Conservation (phyloP, 2,113 vertebrate species). For the Seriola quinqueradiata region DNA sequence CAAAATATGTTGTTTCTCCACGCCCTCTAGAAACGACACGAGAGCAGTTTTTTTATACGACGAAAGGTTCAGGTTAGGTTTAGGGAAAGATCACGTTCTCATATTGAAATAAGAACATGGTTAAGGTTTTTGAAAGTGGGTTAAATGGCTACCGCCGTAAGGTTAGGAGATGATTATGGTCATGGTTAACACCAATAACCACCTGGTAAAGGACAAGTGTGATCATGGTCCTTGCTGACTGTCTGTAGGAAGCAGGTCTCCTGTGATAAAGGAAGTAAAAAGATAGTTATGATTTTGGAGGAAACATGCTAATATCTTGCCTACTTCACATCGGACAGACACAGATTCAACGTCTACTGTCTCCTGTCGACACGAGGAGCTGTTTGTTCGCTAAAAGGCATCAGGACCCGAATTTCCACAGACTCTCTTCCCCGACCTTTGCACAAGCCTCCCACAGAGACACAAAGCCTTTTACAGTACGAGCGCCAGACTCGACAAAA, state of each 20-base stretch:
- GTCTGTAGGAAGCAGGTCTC: too few relatives aligned
- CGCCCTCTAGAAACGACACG: too few relatives aligned
- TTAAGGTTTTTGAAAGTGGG: too few relatives aligned
- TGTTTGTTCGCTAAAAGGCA: constrained; percentile 41
- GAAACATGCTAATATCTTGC: not conserved
- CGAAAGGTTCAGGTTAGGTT: too few relatives aligned
- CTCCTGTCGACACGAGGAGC: constrained; percentile 15
- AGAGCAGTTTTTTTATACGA: too few relatives aligned
- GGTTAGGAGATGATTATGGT: not conserved
- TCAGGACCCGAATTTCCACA: constrained; percentile 37
- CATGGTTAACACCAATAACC: not conserved
- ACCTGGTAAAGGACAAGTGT: not conserved
- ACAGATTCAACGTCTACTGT: not conserved
- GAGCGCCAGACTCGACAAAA: constrained; percentile 19
- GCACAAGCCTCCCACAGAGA: constrained; percentile 38
- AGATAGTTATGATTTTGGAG: too few relatives aligned
- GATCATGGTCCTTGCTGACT: too few relatives aligned
- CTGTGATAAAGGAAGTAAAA: too few relatives aligned
- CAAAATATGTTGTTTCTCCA: too few relatives aligned
- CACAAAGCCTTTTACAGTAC: constrained; percentile 10
- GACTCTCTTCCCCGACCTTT: constrained; percentile 30
- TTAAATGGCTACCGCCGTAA: too few relatives aligned
- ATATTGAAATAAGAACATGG: too few relatives aligned
- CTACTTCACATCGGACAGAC: not conserved
- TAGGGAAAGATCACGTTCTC: too few relatives aligned